Percentiles rank a stretch among this genome's conserved stretches.
Conservation (phyloP, 1,140 invertebrate species). For the Dreissena polymorpha region DNA sequence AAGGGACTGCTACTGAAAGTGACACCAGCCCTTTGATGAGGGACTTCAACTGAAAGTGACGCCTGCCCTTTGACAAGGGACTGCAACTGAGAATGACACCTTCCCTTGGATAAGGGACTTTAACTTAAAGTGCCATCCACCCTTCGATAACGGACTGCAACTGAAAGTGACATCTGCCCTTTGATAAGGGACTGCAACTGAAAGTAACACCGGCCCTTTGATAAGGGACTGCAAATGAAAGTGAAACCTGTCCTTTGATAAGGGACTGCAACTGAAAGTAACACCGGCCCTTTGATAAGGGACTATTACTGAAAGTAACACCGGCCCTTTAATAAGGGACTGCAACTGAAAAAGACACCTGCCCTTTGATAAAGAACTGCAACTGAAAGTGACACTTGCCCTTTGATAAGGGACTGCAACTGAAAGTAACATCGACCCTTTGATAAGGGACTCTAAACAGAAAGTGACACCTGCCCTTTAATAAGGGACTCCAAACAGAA, state of each 20-base stretch:
- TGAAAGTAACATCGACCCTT: no score
- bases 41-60: conserved; percentile 70
- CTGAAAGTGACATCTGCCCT: no score
- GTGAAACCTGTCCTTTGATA: no score
- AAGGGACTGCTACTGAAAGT: conserved; percentile 71
- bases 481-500: conserved; percentile 73
- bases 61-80: conserved; percentile 69
- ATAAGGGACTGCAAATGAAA: conserved; percentile 71
- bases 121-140: no score
- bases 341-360: no score
- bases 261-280: conserved; percentile 72
- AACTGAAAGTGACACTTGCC: no score
- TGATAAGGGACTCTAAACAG: conserved; percentile 71
- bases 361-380: conserved; percentile 68
- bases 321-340: conserved; percentile 68
- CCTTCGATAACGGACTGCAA: conserved; percentile 70
- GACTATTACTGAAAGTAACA: conserved; percentile 71
- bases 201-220: no score
- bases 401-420: conserved; percentile 69
- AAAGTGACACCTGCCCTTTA: no score
- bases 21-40: conserved; percentile 73
- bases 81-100: conserved; percentile 72
- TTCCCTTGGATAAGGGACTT: conserved; percentile 69
- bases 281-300: conserved; percentile 70
- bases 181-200: conserved; percentile 70